These are phyloP conservation scores for Bellardia pandia DNA, from an alignment of 2,888 invertebrate genomes.

Conservation along the genomic window DNA sequence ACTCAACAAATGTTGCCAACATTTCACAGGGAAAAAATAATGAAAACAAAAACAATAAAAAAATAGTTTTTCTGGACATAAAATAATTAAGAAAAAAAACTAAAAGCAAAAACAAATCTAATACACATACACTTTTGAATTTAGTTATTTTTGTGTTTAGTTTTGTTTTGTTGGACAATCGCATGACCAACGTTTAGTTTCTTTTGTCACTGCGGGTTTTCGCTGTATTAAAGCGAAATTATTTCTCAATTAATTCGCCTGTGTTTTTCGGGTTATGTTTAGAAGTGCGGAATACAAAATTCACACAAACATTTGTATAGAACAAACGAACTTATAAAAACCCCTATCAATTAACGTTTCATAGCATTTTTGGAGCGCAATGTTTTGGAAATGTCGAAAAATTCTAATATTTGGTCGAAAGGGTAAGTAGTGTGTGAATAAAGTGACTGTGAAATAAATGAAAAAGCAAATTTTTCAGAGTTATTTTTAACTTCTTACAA, in stretches of 20 bases:
- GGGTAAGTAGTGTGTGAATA: conserved; percentile 61
- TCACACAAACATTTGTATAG: too few relatives aligned
- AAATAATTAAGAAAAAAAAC: too few relatives aligned
- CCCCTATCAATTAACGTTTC: neutral
- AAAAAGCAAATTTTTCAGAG: too few relatives aligned
- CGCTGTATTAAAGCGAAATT: neutral
- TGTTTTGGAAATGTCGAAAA: conserved; percentile 70
- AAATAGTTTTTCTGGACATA: too few relatives aligned
- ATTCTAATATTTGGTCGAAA: conserved; percentile 61
- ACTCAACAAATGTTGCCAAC: conserved; percentile 1
- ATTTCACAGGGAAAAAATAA: conserved; percentile 15
- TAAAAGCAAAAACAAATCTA: too few relatives aligned
- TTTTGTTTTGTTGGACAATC: conserved; percentile 23
- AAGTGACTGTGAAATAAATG: too few relatives aligned
- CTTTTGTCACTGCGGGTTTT: neutral
- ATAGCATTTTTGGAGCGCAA: conserved; percentile 26
- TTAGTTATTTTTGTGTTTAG: conserved; percentile 53
- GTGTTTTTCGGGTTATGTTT: neutral
- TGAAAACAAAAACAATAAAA: neutral
- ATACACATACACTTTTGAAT: conserved; percentile 32
- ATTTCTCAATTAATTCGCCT: conserved; percentile 25
- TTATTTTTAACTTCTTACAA: too few relatives aligned
- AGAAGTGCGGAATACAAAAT: neutral
- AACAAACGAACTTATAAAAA: neutral
- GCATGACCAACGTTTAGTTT: neutral